Evolutionary conservation across 2,797 vertebrate species (phyloP).

Genomic region (Tragelaphus oryx): DNA sequence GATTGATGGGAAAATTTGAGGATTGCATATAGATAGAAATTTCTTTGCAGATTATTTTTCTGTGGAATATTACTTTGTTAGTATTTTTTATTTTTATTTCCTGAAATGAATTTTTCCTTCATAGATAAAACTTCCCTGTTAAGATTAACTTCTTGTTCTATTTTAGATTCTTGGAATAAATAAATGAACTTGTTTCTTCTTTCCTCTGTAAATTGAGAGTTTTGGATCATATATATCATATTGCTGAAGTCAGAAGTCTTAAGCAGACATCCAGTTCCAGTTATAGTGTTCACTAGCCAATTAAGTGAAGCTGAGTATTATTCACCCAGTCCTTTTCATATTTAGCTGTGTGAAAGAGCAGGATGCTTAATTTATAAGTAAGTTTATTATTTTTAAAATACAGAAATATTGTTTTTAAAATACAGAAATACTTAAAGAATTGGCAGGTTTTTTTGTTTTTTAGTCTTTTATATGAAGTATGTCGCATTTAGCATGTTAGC

Average conservation of each 20-base stretch:
- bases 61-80: not conserved
- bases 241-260: not conserved
- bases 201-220: not conserved
- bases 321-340: not conserved
- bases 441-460: not conserved
- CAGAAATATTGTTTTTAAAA: not conserved
- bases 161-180: constrained; percentile 2
- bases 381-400: not conserved
- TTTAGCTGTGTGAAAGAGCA: not conserved
- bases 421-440: not conserved
- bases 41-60: not conserved
- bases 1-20: not conserved
- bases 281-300: not conserved
- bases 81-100: not conserved
- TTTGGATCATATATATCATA: not conserved
- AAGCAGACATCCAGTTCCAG: not conserved
- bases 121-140: not conserved
- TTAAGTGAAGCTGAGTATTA: not conserved
- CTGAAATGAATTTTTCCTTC: not conserved
- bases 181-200: not conserved
- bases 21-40: not conserved
- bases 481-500: not conserved
- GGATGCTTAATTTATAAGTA: not conserved
- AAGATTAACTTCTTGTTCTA: constrained; percentile 9
- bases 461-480: not conserved